Evolutionary conservation across 2,113 vertebrate species (phyloP), one percentile per base, ranked within the genome.

Genomic region (Pagrus major): DNA sequence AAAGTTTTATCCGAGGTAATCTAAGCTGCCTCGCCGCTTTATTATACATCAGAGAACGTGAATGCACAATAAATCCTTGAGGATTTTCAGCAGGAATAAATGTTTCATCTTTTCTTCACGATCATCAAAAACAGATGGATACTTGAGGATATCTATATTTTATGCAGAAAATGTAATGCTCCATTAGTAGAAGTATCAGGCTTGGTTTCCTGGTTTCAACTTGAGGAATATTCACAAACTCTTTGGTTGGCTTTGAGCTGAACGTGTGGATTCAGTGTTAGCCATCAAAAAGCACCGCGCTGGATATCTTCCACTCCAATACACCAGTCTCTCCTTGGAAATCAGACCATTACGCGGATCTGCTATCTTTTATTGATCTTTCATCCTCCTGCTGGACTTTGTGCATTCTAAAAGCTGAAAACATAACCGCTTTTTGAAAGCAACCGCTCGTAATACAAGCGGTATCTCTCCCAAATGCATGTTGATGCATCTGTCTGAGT

Each of bases 401-500:
- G 46, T 35, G 76, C 47, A 33, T 74, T 44, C 29, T 15, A 21
- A 73, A 77, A 63, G 73, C 70, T 37, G 54, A 55, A 55, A 70
- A 64, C 67, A 66, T 14, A 58, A 63, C 60, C 39, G 11, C 18
- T 23, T 49, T 10, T 81, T 58, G 33, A 66, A 55, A 56, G 73
- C 33, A 23, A 31, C 44, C 41, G 0, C 44, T 77, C 41, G 6
- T 2, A n/a, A 3, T 15, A 47, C n/a, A 14, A 51, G 27, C 18
- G 1, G 58, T 23, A 55, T 58, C 76, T 59, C 25, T 47, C 52
- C 55, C 23, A n/a, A 58, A 71, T 75, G 64, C 76, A 31, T 8
- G 47, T 66, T 9, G 69, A 74, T 81, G 83, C 69, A 58, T 86
- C 69, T 56, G 81, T 81, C 85, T 65, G 75, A 78, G 14, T 59